phyloP scores from a whole-genome alignment of 1,140 invertebrate genomes.

The Mesaphorura yosii region DNA sequence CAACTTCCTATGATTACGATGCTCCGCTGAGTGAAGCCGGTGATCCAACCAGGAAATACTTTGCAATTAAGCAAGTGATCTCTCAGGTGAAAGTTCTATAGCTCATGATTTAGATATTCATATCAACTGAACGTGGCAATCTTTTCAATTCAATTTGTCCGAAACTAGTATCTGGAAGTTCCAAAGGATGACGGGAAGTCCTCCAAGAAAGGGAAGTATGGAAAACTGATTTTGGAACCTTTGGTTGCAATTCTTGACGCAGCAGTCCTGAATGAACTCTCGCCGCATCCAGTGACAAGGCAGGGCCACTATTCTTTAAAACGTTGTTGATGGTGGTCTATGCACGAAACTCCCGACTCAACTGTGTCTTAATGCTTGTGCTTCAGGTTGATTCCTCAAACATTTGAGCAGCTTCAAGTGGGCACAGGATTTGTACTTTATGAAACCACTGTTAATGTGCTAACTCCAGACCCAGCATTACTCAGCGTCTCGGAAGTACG shows the following conservation, averaged over 20 bases:
- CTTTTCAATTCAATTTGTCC: too few species aligned
- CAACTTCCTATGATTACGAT: conserved; percentile 80
- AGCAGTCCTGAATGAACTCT: conserved; percentile 14
- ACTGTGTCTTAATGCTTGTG: not conserved
- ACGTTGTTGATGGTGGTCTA: too few species aligned
- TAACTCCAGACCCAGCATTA: conserved; percentile 42
- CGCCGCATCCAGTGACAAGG: conserved; percentile 7
- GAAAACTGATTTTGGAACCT: conserved; percentile 34
- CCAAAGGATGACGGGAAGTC: conserved; percentile 13
- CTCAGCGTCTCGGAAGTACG: conserved; percentile 47
- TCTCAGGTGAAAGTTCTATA: not conserved
- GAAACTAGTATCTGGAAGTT: conserved; percentile 13
- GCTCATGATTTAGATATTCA: not conserved
- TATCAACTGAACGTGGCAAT: not conserved
- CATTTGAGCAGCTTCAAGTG: conserved; percentile 50
- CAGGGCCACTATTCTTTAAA: not conserved
- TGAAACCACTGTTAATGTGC: conserved; percentile 44
- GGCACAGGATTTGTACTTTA: conserved; percentile 61
- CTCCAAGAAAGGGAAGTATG: conserved; percentile 22
- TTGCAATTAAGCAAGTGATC: conserved; percentile 41
- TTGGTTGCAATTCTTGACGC: conserved; percentile 29
- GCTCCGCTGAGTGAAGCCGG: conserved; percentile 71
- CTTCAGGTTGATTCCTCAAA: conserved; percentile 39
- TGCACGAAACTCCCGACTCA: too few species aligned
- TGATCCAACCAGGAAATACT: conserved; percentile 69